These are phyloP conservation scores for Semaprochilodus insignis DNA, from an alignment of 2,797 vertebrate genomes.

Conservation along the genomic window DNA sequence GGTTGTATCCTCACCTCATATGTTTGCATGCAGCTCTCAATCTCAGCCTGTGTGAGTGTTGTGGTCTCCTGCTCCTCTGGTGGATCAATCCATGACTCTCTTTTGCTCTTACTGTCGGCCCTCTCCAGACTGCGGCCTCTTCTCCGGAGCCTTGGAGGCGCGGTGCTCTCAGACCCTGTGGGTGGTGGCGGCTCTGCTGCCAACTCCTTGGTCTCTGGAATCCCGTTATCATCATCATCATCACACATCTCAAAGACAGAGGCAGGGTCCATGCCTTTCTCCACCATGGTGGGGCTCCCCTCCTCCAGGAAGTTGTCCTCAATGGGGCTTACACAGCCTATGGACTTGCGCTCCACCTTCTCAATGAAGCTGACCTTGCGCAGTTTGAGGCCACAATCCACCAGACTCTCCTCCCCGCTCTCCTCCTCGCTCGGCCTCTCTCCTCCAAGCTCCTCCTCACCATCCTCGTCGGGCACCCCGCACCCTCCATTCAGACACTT, in stretches of 20 bases:
- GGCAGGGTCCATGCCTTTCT: conserved; percentile 90
- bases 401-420: conserved; percentile 85
- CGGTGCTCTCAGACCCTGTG: conserved; percentile 69
- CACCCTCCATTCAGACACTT: conserved; percentile 94
- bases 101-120: conserved; percentile 73
- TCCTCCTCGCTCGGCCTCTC: conserved; percentile 85
- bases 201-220: conserved; percentile 73
- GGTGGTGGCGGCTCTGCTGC: conserved; percentile 32
- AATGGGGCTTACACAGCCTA: conserved; percentile 66
- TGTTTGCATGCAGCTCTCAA: conserved; percentile 97
- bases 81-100: conserved; percentile 93
- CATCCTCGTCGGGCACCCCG: conserved; percentile 88
- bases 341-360: conserved; percentile 80
- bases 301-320: conserved; percentile 89
- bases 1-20: conserved; percentile 80
- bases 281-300: conserved; percentile 96
- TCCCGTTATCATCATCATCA: conserved; percentile 84
- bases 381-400: conserved; percentile 92
- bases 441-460: conserved; percentile 82
- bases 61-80: conserved; percentile 84
- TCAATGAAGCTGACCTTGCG: conserved; percentile 97
- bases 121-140: conserved; percentile 73
- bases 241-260: conserved; percentile 90
- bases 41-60: conserved; percentile 91
- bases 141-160: conserved; percentile 71